These are phyloP conservation scores for Hypomecis punctinalis DNA, from an alignment of 2,888 invertebrate species.

Conservation along the genomic window DNA sequence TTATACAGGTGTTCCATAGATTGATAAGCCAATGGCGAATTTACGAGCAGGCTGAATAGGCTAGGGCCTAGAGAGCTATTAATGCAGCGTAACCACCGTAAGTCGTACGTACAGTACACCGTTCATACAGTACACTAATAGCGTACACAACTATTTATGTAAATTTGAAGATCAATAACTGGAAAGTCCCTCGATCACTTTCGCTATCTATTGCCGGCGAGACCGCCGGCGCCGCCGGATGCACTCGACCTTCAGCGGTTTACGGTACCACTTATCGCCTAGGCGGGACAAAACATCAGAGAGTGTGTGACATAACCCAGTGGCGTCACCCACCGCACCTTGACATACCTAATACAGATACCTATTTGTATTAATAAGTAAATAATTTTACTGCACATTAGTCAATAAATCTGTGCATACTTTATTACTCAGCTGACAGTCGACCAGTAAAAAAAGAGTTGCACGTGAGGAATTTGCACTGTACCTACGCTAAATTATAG, in stretches of 20 bases:
- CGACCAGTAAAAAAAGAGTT: not conserved
- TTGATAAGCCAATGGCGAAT: no score
- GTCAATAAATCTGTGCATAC: constrained; percentile 14
- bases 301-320: constrained; percentile 75
- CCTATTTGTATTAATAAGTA: constrained; percentile 32
- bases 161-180: constrained; percentile 1
- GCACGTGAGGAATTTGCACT: not conserved
- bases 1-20: no score
- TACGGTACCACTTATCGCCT: constrained; percentile 70
- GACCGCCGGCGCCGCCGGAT: constrained; percentile 58
- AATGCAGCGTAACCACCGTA: no score
- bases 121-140: no score
- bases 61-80: no score
- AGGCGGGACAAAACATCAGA: constrained; percentile 61
- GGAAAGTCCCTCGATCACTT: constrained; percentile 34
- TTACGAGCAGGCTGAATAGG: no score
- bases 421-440: constrained; percentile 1
- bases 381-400: constrained; percentile 33
- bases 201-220: constrained; percentile 32
- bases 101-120: no score
- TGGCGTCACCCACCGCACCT: constrained; percentile 77
- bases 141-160: no score
- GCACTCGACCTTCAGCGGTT: constrained; percentile 74
- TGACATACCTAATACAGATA: constrained; percentile 64
- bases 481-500: no score